Evolutionary conservation across 2,113 vertebrate genomes (phyloP).

Genomic region (Cebidichthys violaceus): DNA sequence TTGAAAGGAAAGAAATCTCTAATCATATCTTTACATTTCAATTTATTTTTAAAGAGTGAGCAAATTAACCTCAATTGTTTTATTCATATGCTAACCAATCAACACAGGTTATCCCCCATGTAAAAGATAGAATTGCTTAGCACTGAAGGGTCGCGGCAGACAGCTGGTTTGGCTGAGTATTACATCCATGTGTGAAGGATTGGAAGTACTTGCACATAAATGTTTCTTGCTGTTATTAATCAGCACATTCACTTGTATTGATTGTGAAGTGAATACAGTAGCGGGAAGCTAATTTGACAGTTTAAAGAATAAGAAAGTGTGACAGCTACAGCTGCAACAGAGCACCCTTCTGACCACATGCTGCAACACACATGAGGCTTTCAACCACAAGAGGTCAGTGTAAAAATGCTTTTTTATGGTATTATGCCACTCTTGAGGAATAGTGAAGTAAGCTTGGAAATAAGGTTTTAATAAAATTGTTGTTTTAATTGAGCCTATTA

Average conservation of each 20-base stretch:
- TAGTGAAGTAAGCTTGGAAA: background rate
- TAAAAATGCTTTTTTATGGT: background rate
- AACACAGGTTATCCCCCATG: background rate
- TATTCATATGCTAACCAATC: background rate
- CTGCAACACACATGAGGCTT: background rate
- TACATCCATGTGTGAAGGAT: background rate
- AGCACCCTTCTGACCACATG: background rate
- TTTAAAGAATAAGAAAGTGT: background rate
- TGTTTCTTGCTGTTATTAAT: background rate
- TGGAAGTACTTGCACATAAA: background rate
- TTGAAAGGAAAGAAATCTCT: background rate
- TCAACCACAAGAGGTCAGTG: conserved; percentile 58
- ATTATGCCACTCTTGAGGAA: background rate
- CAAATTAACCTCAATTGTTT: background rate
- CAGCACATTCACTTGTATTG: background rate
- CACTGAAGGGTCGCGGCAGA: background rate
- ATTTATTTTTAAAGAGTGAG: background rate
- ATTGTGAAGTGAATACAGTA: background rate
- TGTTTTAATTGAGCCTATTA: conserved; percentile 19
- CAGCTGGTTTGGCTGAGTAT: too few species aligned
- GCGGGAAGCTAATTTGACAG: too few species aligned
- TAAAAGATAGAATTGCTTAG: background rate
- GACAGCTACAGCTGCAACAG: background rate
- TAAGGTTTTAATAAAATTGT: background rate
- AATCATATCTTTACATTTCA: background rate